Conservation (phyloP, 2,797 vertebrate species). For the Naso thynnoides region DNA sequence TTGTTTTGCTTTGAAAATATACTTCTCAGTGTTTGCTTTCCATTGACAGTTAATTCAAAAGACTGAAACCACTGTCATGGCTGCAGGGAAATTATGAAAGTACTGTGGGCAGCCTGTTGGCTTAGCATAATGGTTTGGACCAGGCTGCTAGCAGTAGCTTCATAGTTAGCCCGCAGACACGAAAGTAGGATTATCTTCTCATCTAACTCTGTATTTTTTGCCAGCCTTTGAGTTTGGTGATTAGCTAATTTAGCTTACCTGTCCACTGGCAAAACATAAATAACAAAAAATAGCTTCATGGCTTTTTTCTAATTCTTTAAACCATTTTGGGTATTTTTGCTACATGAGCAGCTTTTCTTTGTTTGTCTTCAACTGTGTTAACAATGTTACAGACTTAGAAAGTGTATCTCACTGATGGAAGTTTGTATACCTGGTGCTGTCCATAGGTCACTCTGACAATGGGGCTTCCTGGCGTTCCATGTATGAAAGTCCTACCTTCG, state of each 20-base stretch:
- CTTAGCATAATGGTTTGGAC: background rate
- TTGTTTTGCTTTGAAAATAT: no score
- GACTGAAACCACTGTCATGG: background rate
- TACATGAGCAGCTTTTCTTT: background rate
- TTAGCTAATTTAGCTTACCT: no score
- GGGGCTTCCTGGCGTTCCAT: slow-evolving; percentile 94
- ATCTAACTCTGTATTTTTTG: background rate
- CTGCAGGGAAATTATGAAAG: background rate
- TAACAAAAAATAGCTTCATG: no score
- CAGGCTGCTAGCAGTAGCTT: background rate
- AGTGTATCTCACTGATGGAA: slow-evolving; percentile 7
- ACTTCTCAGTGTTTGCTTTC: background rate
- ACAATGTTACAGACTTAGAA: background rate
- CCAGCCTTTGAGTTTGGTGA: no score
- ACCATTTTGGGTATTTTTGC: no score
- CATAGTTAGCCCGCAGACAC: background rate
- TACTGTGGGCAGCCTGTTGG: background rate
- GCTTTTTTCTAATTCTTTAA: no score
- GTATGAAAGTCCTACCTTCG: slow-evolving; percentile 92
- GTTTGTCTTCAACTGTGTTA: background rate
- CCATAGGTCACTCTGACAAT: slow-evolving; percentile 89
- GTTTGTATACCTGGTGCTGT: background rate
- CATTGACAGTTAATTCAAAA: background rate
- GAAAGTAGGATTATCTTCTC: background rate
- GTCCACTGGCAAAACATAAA: no score